Base-by-base conservation (phyloP, 2,888 invertebrate genomes). In the Eupithecia centaureata region DNA sequence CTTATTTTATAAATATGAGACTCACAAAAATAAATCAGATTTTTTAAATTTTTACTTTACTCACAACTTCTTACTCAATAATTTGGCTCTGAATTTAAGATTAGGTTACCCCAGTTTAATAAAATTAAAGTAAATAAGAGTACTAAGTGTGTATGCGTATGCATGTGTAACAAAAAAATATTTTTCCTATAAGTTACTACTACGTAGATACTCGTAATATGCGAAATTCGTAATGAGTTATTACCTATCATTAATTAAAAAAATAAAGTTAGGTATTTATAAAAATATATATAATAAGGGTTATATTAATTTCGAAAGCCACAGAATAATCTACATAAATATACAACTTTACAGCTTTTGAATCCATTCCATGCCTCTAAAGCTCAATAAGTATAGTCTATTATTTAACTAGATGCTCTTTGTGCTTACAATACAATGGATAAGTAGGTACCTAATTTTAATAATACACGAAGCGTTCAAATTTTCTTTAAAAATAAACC, bases 351-450 rank as follows among this genome's bases (percentile, higher is more conserved):
- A 10, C 12, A 22, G 22, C 22, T 22, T 42, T 47, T 47, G 2
- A 52, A 27, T 52, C 27, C 27, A 52, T 27, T 27, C 27, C 13
- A 7, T 51, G 13, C 12, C 51, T 25, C 27, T 22, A 5, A 54
- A 57, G 32, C 57, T 57, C 57, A 57, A 47, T 47, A 3, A 57
- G 13, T 52, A 42, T 38, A 47, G n/a, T n/a, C n/a, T 25, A 47
- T 22, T 47, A n/a, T n/a, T n/a, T 38, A 30, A 30, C 5, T 30
- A 30, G 5, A 42, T 38, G 42, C 18, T 42, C 33, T 27, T 33
- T 63, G 56, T 67, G 63, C 67, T 22, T 52, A 32, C 42, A 33
- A 67, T 47, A 47, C 42, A 33, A 67, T 47, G 22, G 3, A 22
- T 47, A 47, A 28, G 28, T 59, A 61, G n/a, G 5, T 18, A 30